Base-by-base conservation (phyloP, 2,888 invertebrate genomes). In the Parapristionchus giblindavisi region DNA sequence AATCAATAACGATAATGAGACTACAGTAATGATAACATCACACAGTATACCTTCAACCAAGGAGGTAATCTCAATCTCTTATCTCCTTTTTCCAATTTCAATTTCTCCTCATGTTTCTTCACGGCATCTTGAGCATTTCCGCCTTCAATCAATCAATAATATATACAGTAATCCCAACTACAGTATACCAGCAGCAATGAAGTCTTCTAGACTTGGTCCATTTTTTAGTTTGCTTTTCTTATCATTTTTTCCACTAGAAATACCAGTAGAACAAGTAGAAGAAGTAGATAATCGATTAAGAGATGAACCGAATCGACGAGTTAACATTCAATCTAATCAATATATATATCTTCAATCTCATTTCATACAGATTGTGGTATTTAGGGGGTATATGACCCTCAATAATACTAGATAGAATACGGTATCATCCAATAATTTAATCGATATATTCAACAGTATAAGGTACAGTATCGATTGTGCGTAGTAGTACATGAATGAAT, bases 141-240 rank as follows among this genome's bases (percentile, higher is more conserved):
- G 21, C 51, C 48, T 66, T 60, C 27, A 6, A 14, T 3, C 21
- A 3, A 60, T 3, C 21, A 24, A 60, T 60, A 34, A 8, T 5
- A 34, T 3, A 4, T 34, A 3, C 4, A 4, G 32, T n/a, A 21
- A 60, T n/a, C 14, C 34, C 58, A 24, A 58, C 32, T 14, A 36
- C 38, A 17, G 27, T 34, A 75, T 75, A 81, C 83, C 80, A 56
- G 79, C 77, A 24, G 79, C 77, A 24, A 86, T 77, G 74, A 86
- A 86, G 78, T 86, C 85, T 58, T 81, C 79, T 27, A 86, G 78
- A 14, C 83, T 80, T 21, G 85, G 85, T 0, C 86, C 86, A 75
- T 85, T 83, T 65, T 80, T 80, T 54, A 83, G n/a, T n/a, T n/a
- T n/a, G 14, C 48, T 48, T 21, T 21, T 48, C 48, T 11, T 48